Conservation (phyloP, 2,797 vertebrate species). For the Lates japonicus region DNA sequence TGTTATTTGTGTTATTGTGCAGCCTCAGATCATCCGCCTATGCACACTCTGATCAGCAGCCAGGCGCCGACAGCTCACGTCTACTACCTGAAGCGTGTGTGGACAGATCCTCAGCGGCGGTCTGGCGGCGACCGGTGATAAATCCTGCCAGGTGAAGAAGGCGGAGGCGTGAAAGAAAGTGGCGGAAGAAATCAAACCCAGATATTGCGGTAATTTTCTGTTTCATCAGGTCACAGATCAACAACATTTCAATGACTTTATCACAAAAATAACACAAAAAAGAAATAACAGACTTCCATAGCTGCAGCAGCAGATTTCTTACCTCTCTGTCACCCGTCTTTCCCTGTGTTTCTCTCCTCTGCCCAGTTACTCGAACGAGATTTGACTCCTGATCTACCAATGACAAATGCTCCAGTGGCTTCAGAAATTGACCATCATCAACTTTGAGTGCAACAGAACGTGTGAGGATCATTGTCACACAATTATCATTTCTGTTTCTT, state of each 20-base stretch:
- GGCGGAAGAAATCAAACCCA: slow-evolving; percentile 90
- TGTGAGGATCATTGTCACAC: slow-evolving; percentile 80
- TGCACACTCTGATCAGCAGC: slow-evolving; percentile 68
- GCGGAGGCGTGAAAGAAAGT: slow-evolving; percentile 69
- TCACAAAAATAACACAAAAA: no score
- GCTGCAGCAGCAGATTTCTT: background rate
- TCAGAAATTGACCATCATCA: slow-evolving; percentile 98
- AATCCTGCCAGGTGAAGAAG: slow-evolving; percentile 92
- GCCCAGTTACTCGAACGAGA: slow-evolving; percentile 96
- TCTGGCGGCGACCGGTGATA: no score
- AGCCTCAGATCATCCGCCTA: slow-evolving; percentile 61
- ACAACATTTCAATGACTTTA: no score
- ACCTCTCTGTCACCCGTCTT: no score
- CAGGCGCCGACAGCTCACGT: slow-evolving; percentile 83
- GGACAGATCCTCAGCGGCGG: slow-evolving; percentile 67
- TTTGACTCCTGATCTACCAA: slow-evolving; percentile 95
- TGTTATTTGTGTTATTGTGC: slow-evolving; percentile 13
- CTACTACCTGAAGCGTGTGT: slow-evolving; percentile 93
- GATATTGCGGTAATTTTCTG: slow-evolving; percentile 88
- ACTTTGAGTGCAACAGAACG: slow-evolving; percentile 92
- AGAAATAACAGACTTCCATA: no score
- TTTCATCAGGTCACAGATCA: no score
- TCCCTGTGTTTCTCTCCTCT: background rate
- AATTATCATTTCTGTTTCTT: no score
- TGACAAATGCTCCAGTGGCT: slow-evolving; percentile 90